Evolutionary conservation across 2,113 vertebrate species (phyloP), one percentile per base, ranked within the genome.

Genomic region (Phoxinus phoxinus): DNA sequence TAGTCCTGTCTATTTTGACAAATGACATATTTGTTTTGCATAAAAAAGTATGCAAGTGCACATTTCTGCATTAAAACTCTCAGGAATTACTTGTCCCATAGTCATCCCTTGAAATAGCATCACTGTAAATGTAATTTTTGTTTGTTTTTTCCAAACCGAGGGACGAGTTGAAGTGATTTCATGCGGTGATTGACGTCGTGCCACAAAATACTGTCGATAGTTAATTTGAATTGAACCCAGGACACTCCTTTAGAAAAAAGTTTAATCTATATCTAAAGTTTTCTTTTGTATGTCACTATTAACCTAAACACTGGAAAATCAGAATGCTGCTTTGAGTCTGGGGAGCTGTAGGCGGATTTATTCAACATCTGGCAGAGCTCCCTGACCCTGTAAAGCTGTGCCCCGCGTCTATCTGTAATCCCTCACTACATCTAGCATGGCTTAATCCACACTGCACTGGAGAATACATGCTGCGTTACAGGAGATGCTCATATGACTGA

Each of bases 321-420:
- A 71, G 25, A 83, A 27, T 46, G 32, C 13, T 27, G 25, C n/a
- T 72, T 41, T 71, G 35, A 25, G 23, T 37, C 82, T 53, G 37
- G 56, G 21, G 32, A 81, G 48, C 13, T 83, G 83, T 63, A 67
- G 75, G 41, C 65, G 71, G 79, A 72, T 85, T 69, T 81, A 76
- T 19, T 25, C 19, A 87, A 76, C 63, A 82, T 85, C 79, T 88
- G 79, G 84, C 73, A 44, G 73, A 46, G 84, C 30, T 58, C 32
- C 7, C 37, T 61, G 41, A 58, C 65, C 74, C 63, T 41, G 53
- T 58, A 82, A 81, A 73, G 58, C 25, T 53, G 27, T 41, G 51
- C 25, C 48, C 61, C 37, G 59, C 21, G 13, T 72, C 48, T 59
- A 3, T 46, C 48, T 53, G 56, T 51, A 73, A 81, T 81, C 79